Base-by-base conservation (phyloP, 1,140 invertebrate genomes). In the Arctopsyche grandis region DNA sequence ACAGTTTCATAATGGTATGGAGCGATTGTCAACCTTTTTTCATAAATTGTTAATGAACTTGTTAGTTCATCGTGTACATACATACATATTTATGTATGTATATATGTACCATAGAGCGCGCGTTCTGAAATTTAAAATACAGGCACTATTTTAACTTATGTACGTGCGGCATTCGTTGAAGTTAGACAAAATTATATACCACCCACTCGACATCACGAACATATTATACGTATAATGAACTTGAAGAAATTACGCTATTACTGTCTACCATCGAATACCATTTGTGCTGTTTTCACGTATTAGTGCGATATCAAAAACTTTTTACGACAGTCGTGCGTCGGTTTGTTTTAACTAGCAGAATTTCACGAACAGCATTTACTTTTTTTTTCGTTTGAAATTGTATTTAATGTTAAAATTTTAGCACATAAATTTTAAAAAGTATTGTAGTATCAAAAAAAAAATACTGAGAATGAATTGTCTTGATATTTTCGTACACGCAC, bases 191-290 rank as follows among this genome's bases (percentile, higher is more conserved):
- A n/a, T n/a, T n/a, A n/a, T n/a, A n/a, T n/a, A n/a, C n/a, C n/a
- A n/a, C n/a, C n/a, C n/a, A n/a, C n/a, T n/a, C n/a, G n/a, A n/a
- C n/a, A n/a, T n/a, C 19, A 16, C 5, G 24, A 4, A 66, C 22
- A 66, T 38, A 38, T n/a, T 7, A 38, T 26, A 14, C 19, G 60
- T 69, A 77, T 77, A 77, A 77, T 77, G 75, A 77, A 77, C 10
- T 48, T 22, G 69, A 76, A 77, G 38, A 69, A 77, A 77, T 69
- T 58, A 66, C n/a, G 75, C 75, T 29, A 77, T 77, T 77, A 77
- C 75, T 69, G 69, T 71, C 69, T n/a, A 71, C 69, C 4, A 26
- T 1, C 38, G 16, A 38, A 60, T 22, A 22, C 58, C 29, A 77
- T 66, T 77, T 77, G 58, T 48, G 75, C 58, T 58, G 75, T 69